phyloP scores from a whole-genome alignment of 2,797 vertebrate genomes.

The Orientallactaga sibirica region DNA sequence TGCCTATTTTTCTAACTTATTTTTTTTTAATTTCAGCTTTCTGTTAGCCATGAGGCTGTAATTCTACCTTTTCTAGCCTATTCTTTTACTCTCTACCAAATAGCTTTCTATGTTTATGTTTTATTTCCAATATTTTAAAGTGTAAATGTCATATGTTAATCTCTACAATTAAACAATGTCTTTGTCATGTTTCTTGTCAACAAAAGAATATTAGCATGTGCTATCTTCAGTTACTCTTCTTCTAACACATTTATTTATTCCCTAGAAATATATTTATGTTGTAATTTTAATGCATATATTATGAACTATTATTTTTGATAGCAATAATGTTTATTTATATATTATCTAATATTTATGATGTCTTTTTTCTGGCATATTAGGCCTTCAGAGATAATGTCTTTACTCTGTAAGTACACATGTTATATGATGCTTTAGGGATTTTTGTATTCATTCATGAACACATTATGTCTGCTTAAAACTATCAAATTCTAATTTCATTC shows the following conservation, averaged over 20 bases:
- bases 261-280: not conserved
- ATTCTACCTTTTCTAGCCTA: not conserved
- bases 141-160: not conserved
- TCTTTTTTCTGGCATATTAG: not conserved
- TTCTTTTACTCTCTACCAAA: not conserved
- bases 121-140: not conserved
- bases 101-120: not conserved
- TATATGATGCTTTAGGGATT: not conserved
- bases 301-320: not conserved
- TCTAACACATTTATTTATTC: not conserved
- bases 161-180: not conserved
- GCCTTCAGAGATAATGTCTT: not conserved
- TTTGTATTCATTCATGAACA: conserved; percentile 24
- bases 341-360: not conserved
- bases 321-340: not conserved
- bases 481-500: not conserved
- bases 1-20: not conserved
- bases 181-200: not conserved
- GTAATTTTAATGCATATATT: not conserved
- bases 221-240: not conserved
- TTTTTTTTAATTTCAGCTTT: not conserved
- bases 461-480: not conserved
- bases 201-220: not conserved
- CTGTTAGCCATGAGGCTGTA: not conserved
- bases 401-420: not conserved